Conservation (phyloP, 2,797 vertebrate species). For the Megalops cyprinoides region DNA sequence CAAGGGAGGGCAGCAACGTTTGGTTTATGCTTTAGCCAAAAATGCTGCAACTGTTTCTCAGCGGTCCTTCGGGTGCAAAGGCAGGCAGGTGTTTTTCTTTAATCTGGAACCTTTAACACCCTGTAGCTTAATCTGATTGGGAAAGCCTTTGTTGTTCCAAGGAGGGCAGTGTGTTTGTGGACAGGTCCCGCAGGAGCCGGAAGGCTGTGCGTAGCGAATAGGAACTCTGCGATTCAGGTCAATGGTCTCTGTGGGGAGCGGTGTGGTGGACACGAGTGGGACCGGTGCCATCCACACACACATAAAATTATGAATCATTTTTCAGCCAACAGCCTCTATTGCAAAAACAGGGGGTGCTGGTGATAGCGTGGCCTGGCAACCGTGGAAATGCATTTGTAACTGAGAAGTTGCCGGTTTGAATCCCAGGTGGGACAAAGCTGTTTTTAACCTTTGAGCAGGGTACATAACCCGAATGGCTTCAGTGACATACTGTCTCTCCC, state of each 20-base stretch:
- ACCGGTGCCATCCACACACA: neutral
- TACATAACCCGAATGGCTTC: neutral
- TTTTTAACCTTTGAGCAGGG: neutral
- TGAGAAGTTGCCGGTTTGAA: neutral
- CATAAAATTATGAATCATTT: conserved; percentile 3
- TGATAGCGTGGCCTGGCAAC: neutral
- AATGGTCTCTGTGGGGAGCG: neutral
- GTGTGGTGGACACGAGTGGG: neutral
- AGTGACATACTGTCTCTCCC: no score
- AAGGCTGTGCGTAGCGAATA: neutral
- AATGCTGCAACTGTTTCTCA: conserved; percentile 50
- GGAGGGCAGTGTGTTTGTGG: conserved; percentile 49
- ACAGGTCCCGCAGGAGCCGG: conserved; percentile 41
- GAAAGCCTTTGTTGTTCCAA: conserved; percentile 48
- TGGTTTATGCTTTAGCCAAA: conserved; percentile 62
- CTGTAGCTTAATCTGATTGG: conserved; percentile 61
- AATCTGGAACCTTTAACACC: conserved; percentile 61
- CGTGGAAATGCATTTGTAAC: neutral
- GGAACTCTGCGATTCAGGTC: neutral
- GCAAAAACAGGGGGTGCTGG: neutral
- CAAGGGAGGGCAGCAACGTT: conserved; percentile 58
- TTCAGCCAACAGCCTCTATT: neutral
- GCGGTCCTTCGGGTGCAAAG: conserved; percentile 43
- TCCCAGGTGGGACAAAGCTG: neutral
- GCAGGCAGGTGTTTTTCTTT: conserved; percentile 64